These are phyloP conservation scores for Fragum sueziense DNA, from an alignment of 2,888 invertebrate genomes.

Conservation along the genomic window DNA sequence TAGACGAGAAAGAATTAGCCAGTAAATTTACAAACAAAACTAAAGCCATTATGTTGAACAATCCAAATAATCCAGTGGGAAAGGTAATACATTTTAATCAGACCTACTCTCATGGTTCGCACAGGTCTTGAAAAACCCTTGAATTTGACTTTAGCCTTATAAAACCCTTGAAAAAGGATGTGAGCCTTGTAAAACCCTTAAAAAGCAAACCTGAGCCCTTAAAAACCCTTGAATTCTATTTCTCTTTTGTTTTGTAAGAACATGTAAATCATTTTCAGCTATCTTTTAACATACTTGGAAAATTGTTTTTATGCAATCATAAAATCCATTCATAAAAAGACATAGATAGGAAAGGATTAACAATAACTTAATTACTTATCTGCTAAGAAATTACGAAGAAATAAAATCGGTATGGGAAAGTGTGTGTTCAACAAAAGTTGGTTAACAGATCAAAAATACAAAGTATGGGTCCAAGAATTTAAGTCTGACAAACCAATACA, in stretches of 20 bases:
- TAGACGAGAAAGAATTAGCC: constrained; percentile 91
- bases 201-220: not conserved
- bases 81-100: constrained; percentile 90
- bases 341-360: no score
- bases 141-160: not conserved
- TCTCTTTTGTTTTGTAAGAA: not conserved
- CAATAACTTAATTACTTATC: no score
- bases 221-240: not conserved
- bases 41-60: constrained; percentile 97
- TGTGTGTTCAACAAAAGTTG: no score
- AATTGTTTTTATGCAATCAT: no score
- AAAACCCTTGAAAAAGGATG: not conserved
- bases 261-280: no score
- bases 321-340: no score
- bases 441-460: no score
- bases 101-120: not conserved
- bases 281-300: not conserved
- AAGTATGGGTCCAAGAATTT: no score
- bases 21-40: constrained; percentile 93
- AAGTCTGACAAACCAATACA: no score
- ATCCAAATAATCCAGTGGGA: constrained; percentile 98
- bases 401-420: no score
- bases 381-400: no score
- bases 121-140: not conserved
- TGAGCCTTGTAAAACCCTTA: not conserved